Conservation (phyloP, 1,140 invertebrate genomes). For the Drosophila leontia region DNA sequence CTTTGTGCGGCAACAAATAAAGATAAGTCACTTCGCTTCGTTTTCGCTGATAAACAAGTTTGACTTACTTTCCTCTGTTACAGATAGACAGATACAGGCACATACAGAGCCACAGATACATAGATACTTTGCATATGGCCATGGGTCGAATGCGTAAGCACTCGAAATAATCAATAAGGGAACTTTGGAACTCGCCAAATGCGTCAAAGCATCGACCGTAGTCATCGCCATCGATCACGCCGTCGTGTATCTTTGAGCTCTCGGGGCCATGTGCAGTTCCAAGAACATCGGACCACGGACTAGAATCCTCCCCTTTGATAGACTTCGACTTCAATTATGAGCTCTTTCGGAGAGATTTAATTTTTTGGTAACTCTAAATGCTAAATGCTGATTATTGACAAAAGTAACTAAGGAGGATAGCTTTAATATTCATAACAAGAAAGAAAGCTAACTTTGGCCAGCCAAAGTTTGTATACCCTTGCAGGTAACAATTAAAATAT, state of each 20-base stretch:
- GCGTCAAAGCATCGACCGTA: slow-evolving; percentile 49
- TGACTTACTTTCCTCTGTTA: slow-evolving; percentile 71
- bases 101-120: slow-evolving; percentile 33
- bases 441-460: too few species aligned
- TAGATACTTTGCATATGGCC: slow-evolving; percentile 64
- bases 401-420: background rate
- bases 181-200: slow-evolving; percentile 67
- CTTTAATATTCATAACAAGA: background rate
- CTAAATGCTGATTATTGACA: background rate
- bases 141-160: slow-evolving; percentile 69
- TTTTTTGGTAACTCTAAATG: background rate
- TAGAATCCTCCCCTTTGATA: slow-evolving; percentile 66
- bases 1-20: slow-evolving; percentile 52
- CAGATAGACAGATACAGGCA: slow-evolving; percentile 29
- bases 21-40: slow-evolving; percentile 66
- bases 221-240: slow-evolving; percentile 18
- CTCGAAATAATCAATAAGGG: slow-evolving; percentile 78
- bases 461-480: too few species aligned
- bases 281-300: slow-evolving; percentile 44
- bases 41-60: slow-evolving; percentile 75
- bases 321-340: slow-evolving; percentile 13
- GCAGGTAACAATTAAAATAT: too few species aligned
- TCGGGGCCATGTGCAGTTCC: slow-evolving; percentile 59
- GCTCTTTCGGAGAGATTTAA: background rate
- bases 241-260: slow-evolving; percentile 28